Conservation (phyloP, 2,797 vertebrate species). For the Gymnodraco acuticeps region DNA sequence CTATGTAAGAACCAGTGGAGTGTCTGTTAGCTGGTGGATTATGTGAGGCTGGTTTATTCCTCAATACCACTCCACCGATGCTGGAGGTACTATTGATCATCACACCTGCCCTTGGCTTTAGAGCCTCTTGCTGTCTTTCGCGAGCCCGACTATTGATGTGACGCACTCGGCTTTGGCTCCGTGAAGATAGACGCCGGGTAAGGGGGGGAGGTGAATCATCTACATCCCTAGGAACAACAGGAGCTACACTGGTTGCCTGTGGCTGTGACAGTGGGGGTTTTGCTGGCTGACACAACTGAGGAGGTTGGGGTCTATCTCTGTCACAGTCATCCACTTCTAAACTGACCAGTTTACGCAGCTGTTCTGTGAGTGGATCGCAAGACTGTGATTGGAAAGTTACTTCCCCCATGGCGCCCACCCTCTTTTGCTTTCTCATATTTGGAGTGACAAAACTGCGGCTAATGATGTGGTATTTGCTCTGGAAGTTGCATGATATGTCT, state of each 20-base stretch:
- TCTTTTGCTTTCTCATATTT: slow-evolving; percentile 83
- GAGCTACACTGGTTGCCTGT: slow-evolving; percentile 28
- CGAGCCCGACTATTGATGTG: slow-evolving; percentile 96
- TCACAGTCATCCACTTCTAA: slow-evolving; percentile 88
- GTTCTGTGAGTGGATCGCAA: slow-evolving; percentile 91
- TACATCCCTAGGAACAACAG: slow-evolving; percentile 57
- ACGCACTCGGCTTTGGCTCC: slow-evolving; percentile 96
- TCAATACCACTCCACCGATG: slow-evolving; percentile 85
- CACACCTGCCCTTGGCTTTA: slow-evolving; percentile 78
- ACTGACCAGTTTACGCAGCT: slow-evolving; percentile 91
- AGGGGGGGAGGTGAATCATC: slow-evolving; percentile 87
- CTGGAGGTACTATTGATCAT: slow-evolving; percentile 39
- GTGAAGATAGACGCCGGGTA: slow-evolving; percentile 92
- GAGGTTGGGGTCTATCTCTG: slow-evolving; percentile 39
- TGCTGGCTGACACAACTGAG: slow-evolving; percentile 35
- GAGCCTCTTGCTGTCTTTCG: slow-evolving; percentile 93
- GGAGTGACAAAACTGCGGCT: slow-evolving; percentile 94
- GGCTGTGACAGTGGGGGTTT: slow-evolving; percentile 48
- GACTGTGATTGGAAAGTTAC: slow-evolving; percentile 76
- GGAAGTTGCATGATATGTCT: slow-evolving; percentile 97
- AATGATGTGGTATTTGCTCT: slow-evolving; percentile 97
- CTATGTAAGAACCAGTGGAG: slow-evolving; percentile 96
- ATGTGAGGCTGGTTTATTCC: slow-evolving; percentile 85
- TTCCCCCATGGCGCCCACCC: slow-evolving; percentile 58
- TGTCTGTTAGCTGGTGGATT: slow-evolving; percentile 88